Conservation (phyloP, 2,888 invertebrate genomes). For the Melikaiella ostensackeni region DNA sequence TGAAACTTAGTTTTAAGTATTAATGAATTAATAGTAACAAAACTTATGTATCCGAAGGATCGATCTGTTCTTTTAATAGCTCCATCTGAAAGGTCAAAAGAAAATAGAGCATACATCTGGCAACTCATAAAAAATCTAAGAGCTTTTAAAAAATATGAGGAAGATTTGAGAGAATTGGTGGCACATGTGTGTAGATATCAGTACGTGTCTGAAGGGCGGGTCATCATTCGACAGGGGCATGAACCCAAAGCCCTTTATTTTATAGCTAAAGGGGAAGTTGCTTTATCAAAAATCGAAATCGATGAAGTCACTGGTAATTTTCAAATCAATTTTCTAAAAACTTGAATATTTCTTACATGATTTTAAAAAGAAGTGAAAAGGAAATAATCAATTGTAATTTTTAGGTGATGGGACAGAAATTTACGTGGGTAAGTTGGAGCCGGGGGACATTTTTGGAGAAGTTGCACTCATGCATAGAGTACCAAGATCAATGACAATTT, state of each 20-base stretch:
- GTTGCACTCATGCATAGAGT: slow-evolving; percentile 82
- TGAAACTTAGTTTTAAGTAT: not conserved
- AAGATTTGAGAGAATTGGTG: slow-evolving; percentile 82
- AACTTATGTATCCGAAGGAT: slow-evolving; percentile 60
- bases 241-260: slow-evolving; percentile 82
- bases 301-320: slow-evolving; percentile 76
- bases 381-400: not conserved
- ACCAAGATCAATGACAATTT: slow-evolving; percentile 81
- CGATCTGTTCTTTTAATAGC: slow-evolving; percentile 63
- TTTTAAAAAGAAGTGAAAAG: slow-evolving; percentile 30
- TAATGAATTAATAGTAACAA: not conserved
- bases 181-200: slow-evolving; percentile 82
- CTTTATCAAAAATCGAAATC: slow-evolving; percentile 78
- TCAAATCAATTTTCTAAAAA: not conserved
- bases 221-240: slow-evolving; percentile 82
- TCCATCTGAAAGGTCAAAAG: slow-evolving; percentile 55
- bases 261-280: slow-evolving; percentile 81
- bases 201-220: slow-evolving; percentile 80
- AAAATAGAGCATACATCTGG: slow-evolving; percentile 58
- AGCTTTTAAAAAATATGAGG: slow-evolving; percentile 64
- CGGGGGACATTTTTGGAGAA: slow-evolving; percentile 84
- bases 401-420: slow-evolving; percentile 62
- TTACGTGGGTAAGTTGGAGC: slow-evolving; percentile 79
- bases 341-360: not conserved
- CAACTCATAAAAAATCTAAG: slow-evolving; percentile 61